phyloP scores from a whole-genome alignment of 1,140 invertebrate genomes.

The Zaprionus vittiger region DNA sequence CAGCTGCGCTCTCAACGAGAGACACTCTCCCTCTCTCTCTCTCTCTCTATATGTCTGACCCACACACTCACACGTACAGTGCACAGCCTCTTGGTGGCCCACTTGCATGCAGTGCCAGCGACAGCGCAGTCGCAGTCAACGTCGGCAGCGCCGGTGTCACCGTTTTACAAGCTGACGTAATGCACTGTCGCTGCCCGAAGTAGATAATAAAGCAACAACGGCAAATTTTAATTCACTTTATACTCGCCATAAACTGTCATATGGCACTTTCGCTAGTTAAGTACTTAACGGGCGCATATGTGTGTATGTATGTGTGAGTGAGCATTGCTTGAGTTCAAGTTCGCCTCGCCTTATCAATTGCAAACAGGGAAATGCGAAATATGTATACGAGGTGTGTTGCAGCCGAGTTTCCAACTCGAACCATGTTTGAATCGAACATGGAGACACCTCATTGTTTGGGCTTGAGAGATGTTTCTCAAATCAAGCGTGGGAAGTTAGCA shows the following conservation, averaged over 20 bases:
- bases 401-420: slow-evolving; percentile 17
- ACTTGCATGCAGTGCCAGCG: slow-evolving; percentile 30
- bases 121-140: slow-evolving; percentile 28
- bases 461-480: slow-evolving; percentile 22
- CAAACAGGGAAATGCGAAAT: background rate
- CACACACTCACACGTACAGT: background rate
- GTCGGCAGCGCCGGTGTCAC: slow-evolving; percentile 7
- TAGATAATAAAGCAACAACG: slow-evolving; percentile 20
- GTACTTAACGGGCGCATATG: slow-evolving; percentile 8
- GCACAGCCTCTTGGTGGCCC: slow-evolving; percentile 31
- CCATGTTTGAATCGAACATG: slow-evolving; percentile 24
- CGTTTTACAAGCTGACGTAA: slow-evolving; percentile 40
- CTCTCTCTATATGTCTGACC: background rate
- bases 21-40: background rate
- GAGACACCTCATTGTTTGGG: slow-evolving; percentile 8
- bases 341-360: slow-evolving; percentile 29
- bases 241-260: slow-evolving; percentile 32
- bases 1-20: slow-evolving; percentile 37
- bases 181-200: slow-evolving; percentile 3
- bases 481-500: slow-evolving; percentile 42
- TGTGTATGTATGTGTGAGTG: slow-evolving; percentile 1
- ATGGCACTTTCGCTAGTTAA: slow-evolving; percentile 50
- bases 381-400: background rate
- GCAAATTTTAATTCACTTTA: slow-evolving; percentile 39
- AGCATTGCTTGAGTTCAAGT: slow-evolving; percentile 47